Conservation (phyloP, 64 coral and sea anemone species). For the Pachyseris speciosa region DNA sequence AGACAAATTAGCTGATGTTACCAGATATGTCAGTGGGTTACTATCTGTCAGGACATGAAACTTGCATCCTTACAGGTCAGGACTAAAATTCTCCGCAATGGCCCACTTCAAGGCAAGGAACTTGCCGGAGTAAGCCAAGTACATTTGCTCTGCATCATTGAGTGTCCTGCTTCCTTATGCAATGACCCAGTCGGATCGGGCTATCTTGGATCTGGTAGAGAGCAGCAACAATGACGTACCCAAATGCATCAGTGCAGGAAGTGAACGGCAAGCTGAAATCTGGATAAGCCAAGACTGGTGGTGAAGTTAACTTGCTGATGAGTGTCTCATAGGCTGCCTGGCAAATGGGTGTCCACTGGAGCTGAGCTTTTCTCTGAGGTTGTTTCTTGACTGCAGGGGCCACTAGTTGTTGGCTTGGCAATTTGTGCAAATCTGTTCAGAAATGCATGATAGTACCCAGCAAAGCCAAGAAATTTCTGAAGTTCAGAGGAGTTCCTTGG, state of each 20-base stretch:
- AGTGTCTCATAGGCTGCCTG: too few species aligned
- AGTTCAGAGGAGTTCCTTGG: too few species aligned
- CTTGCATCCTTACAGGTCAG: slow-evolving; percentile 39
- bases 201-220: slow-evolving; percentile 52
- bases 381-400: background rate
- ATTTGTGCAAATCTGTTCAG: slow-evolving; percentile 1
- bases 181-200: slow-evolving; percentile 6
- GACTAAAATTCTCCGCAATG: background rate
- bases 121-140: slow-evolving; percentile 46
- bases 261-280: slow-evolving; percentile 23
- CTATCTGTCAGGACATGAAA: slow-evolving; percentile 53
- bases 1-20: slow-evolving; percentile 45
- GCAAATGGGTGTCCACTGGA: slow-evolving; percentile 5
- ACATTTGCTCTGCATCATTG: slow-evolving; percentile 47
- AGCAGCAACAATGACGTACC: slow-evolving; percentile 31
- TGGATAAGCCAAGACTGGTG: slow-evolving; percentile 39
- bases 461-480: too few species aligned
- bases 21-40: slow-evolving; percentile 52
- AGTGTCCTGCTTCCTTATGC: slow-evolving; percentile 59
- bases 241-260: background rate
- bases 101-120: slow-evolving; percentile 68
- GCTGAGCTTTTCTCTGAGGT: background rate
- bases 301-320: slow-evolving; percentile 36
- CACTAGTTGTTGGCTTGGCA: background rate
- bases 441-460: too few species aligned